Base-by-base conservation (phyloP, 92 coral and sea anemone genomes). In the Metridium senile region DNA sequence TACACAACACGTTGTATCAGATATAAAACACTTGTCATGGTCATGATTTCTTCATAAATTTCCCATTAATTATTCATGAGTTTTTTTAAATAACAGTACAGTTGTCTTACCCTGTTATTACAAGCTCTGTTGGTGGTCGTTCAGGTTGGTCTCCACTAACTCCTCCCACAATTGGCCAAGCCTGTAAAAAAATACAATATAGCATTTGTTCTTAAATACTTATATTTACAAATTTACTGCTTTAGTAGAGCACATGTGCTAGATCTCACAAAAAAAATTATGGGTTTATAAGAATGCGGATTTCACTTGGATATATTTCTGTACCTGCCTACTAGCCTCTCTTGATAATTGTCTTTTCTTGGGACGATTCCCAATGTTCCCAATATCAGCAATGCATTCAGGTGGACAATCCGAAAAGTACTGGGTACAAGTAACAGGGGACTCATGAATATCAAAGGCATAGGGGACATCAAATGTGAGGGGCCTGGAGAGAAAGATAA, bases 371-470 rank as follows among this genome's bases (percentile, higher is more conserved):
- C 89, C 86, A 13, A 87, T 79, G 31, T 81, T 66, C 18, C 82
- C 80, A 33, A 95, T 75, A 35, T 92, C 96, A 13, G 71, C 84
- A 20, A 95, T 73, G 31, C 93, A 82, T 43, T 89, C 97, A 17
- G 85, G 82, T 0, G 95, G 97, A 66, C 99, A 95, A 30, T 95
- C 91, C 59, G 93, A 86, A 35, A 77, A 81, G 75, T 89, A 95
- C 85, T 95, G 95, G 35, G 97, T 95, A 69, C 97, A 93, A 1
- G 99, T 93, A 52, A 95, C 97, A 22, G 93, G 96, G 32, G 99
- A 79, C 26, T 95, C 99, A 18, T 95, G 99, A 26, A 95, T 89
- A 53, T 93, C 89, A 80, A 95, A 95, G 49, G 94, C 86, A 72
- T 95, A 95, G 0, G 99, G 99, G 16, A 95, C 88, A 46, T 93